Conservation (phyloP, 2,888 invertebrate species). For the Harpalus rubripes region DNA sequence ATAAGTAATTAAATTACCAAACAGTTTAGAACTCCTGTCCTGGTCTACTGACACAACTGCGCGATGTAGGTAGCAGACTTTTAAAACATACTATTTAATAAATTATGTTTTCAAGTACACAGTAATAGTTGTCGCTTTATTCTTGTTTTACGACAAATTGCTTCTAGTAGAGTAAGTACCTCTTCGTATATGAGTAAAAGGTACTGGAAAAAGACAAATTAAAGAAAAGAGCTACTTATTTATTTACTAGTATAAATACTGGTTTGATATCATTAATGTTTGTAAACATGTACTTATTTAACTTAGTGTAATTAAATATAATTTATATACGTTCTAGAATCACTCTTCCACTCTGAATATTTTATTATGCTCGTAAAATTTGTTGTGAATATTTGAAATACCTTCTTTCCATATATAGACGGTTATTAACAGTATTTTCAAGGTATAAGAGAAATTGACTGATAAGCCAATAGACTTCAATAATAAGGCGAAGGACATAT, state of each 20-base stretch:
- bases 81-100: slow-evolving; percentile 19
- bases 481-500: too few relatives aligned
- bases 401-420: not conserved
- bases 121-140: slow-evolving; percentile 32
- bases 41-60: slow-evolving; percentile 40
- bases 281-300: slow-evolving; percentile 34
- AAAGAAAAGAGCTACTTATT: slow-evolving; percentile 33
- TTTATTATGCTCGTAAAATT: slow-evolving; percentile 13
- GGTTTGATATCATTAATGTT: slow-evolving; percentile 36
- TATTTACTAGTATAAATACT: slow-evolving; percentile 14
- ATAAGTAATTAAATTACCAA: not conserved
- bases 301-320: slow-evolving; percentile 15
- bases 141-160: slow-evolving; percentile 44
- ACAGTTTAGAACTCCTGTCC: not conserved
- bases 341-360: not conserved
- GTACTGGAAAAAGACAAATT: slow-evolving; percentile 22
- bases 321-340: slow-evolving; percentile 11
- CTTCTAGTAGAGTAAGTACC: not conserved
- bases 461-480: not conserved
- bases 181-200: not conserved
- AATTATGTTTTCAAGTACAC: slow-evolving; percentile 49
- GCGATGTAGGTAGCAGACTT: slow-evolving; percentile 29
- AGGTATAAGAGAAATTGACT: not conserved
- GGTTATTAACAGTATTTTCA: not conserved
- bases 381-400: not conserved